Conservation (phyloP, 2,888 invertebrate genomes). For the Trissolcus brochymenae region DNA sequence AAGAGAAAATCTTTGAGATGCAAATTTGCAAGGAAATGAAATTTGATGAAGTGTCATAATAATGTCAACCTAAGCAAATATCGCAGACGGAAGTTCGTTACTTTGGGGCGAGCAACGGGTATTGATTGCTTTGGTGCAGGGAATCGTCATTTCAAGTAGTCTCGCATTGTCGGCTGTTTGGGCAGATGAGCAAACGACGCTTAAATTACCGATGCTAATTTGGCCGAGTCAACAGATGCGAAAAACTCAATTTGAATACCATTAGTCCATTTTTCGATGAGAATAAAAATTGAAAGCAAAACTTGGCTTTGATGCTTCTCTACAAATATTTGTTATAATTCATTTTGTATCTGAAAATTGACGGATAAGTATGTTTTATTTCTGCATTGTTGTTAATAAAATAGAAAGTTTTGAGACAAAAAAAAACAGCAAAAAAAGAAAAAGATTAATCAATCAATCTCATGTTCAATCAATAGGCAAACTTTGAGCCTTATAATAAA, state of each 20-base stretch:
- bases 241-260: no score
- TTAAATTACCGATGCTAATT: conserved; percentile 15
- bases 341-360: no score
- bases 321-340: background rate
- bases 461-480: no score
- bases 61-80: background rate
- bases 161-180: conserved; percentile 22
- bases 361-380: no score
- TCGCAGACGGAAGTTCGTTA: conserved; percentile 15
- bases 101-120: conserved; percentile 19
- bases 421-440: no score
- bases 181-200: conserved; percentile 22
- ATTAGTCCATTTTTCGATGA: background rate
- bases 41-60: background rate
- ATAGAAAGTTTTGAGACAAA: no score
- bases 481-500: no score
- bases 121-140: conserved; percentile 29
- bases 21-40: background rate
- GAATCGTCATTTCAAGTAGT: conserved; percentile 27
- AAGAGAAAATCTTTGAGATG: no score
- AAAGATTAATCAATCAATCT: no score
- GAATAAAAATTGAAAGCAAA: background rate
- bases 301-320: background rate
- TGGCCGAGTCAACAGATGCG: conserved; percentile 1
- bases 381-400: no score